phyloP scores from a whole-genome alignment of 2,797 vertebrate species.

The Periophthalmus magnuspinnatus region DNA sequence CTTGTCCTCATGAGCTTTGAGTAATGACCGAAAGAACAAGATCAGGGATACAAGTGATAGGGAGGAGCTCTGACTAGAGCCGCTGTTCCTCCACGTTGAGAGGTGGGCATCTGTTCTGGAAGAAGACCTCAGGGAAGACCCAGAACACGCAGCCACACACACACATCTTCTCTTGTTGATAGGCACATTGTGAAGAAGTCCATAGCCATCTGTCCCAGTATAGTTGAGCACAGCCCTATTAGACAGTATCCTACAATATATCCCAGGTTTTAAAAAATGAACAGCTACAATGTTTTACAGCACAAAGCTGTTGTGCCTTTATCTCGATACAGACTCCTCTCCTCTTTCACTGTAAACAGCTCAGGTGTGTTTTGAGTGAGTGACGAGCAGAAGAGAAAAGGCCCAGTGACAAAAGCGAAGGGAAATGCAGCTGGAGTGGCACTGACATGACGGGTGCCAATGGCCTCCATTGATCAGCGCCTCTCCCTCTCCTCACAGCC shows the following conservation, averaged over 20 bases:
- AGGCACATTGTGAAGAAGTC: too few relatives aligned
- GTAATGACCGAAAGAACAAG: too few relatives aligned
- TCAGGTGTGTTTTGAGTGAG: conserved; percentile 56
- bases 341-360: conserved; percentile 41
- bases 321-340: conserved; percentile 40
- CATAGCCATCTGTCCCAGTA: too few relatives aligned
- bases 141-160: too few relatives aligned
- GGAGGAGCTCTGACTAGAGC: too few relatives aligned
- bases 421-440: conserved; percentile 71
- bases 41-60: too few relatives aligned
- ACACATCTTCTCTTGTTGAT: too few relatives aligned
- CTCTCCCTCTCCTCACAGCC: conserved; percentile 69
- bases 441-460: conserved; percentile 79
- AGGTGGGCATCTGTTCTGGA: too few relatives aligned
- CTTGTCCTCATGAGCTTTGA: too few relatives aligned
- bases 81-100: too few relatives aligned
- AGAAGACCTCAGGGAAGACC: too few relatives aligned
- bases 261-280: not conserved
- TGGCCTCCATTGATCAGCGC: conserved; percentile 78
- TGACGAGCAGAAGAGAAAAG: conserved; percentile 65
- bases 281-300: not conserved
- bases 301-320: not conserved
- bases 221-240: not conserved
- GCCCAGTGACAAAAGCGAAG: conserved; percentile 67
- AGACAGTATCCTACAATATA: not conserved